Base-by-base conservation (phyloP, 1,140 invertebrate species). In the Cataglyphis hispanica region DNA sequence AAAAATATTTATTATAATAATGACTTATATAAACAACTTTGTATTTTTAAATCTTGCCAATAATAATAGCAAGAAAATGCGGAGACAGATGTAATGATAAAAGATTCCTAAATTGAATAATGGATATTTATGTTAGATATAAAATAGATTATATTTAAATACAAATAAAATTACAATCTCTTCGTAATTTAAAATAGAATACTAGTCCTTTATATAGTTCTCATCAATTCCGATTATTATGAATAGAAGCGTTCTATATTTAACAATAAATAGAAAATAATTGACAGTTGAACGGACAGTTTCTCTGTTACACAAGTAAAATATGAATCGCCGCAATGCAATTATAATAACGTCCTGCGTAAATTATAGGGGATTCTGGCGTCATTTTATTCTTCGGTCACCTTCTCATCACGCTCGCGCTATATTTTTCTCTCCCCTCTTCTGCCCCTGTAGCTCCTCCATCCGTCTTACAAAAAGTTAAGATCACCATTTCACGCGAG, bases 401-500 rank as follows among this genome's bases (percentile, higher is more conserved):
- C 53, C 50, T 40, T 60, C 50, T 80, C 66, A 60, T 60, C 25
- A 16, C 19, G 77, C 31, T 40, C 16, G 40, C 63, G n/a, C 25
- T 34, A 13, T 40, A 22, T 31, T 58, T 53, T 31, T 53, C 8
- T 37, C 2, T 63, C 8, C 2, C 1, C 56, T 7, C 16, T 8
- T 10, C 40, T 43, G 1, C 16, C 11, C 11, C 13, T 11, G 1
- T 16, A 4, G 1, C 3, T 19, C 16, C 31, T 31, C 46, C 46
- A 50, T 50, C 46, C 1, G 40, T 25, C 58, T 77, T 31, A 61
- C 37, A 63, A 61, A 53, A 64, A 76, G 34, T 64, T 77, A 56
- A 84, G 74, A 64, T 84, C n/a, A 37, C 61, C 72, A 31, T 64
- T 84, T 64, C 11, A 58, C 75, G 75, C 34, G 46, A 19, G 46